These are phyloP conservation scores for Drosophila nr. perissopoda DNA, from an alignment of 2,888 invertebrate genomes.

Conservation along the genomic window DNA sequence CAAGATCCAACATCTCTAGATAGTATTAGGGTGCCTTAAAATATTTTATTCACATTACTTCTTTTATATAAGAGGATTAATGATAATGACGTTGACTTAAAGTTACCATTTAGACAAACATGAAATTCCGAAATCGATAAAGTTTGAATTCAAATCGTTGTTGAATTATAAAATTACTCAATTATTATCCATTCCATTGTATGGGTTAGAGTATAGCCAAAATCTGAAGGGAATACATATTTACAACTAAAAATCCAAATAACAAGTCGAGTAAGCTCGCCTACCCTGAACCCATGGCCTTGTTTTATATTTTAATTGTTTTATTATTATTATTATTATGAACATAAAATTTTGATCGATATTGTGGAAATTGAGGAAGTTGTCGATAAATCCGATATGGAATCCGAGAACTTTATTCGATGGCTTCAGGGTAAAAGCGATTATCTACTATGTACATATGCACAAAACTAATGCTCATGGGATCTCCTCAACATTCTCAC, in stretches of 20 bases:
- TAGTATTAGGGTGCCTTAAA: slow-evolving; percentile 1
- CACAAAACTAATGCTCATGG: background rate
- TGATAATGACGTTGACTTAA: background rate
- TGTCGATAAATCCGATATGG: background rate
- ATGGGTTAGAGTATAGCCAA: background rate
- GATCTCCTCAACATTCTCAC: background rate
- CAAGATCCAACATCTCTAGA: background rate
- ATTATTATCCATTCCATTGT: background rate
- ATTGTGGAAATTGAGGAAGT: background rate
- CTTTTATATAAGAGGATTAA: background rate
- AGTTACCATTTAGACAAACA: background rate
- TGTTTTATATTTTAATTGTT: background rate
- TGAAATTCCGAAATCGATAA: background rate
- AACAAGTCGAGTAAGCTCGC: background rate
- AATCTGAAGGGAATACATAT: background rate
- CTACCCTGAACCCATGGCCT: background rate
- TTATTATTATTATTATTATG: background rate
- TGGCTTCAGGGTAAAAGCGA: background rate
- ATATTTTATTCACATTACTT: background rate
- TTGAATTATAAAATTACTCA: background rate
- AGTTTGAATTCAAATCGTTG: background rate
- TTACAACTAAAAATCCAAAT: background rate
- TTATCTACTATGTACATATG: background rate
- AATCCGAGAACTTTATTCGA: background rate
- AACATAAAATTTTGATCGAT: background rate